Conservation (phyloP, 1,140 invertebrate species). For the Procambarus clarkii region DNA sequence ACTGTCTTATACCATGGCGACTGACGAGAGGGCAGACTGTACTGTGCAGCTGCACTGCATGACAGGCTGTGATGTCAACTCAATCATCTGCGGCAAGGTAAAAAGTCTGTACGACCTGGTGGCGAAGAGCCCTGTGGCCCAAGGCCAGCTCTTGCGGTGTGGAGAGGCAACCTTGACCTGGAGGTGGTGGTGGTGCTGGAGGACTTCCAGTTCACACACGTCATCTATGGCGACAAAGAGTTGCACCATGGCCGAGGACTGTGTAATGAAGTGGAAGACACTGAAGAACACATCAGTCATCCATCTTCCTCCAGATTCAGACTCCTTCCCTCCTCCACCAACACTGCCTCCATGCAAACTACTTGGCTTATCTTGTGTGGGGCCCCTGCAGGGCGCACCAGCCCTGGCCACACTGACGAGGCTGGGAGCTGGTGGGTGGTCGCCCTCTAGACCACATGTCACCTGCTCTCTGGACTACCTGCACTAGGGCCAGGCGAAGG, state of each 20-base stretch:
- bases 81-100: not conserved
- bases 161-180: not conserved
- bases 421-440: not conserved
- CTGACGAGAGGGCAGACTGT: slow-evolving; percentile 4
- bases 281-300: not conserved
- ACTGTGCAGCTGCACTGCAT: slow-evolving; percentile 5
- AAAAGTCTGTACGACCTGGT: not conserved
- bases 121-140: not conserved
- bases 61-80: slow-evolving; percentile 1
- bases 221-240: slow-evolving; percentile 10
- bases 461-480: slow-evolving; percentile 8
- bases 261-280: not conserved
- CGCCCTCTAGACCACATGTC: not conserved
- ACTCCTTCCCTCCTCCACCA: not conserved
- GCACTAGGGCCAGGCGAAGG: not conserved
- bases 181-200: not conserved
- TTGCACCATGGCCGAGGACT: not conserved
- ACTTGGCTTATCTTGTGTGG: not conserved
- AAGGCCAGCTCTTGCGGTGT: not conserved
- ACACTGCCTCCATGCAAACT: slow-evolving; percentile 9
- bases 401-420: not conserved
- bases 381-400: not conserved
- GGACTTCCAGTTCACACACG: not conserved
- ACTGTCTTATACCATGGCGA: slow-evolving; percentile 1
- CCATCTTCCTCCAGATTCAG: not conserved